A percentile compares a stretch with the other conserved stretches of the same genome.
These are phyloP conservation scores for Mormyrus iriodes DNA, from an alignment of 2,113 vertebrate species.

Conservation along the genomic window DNA sequence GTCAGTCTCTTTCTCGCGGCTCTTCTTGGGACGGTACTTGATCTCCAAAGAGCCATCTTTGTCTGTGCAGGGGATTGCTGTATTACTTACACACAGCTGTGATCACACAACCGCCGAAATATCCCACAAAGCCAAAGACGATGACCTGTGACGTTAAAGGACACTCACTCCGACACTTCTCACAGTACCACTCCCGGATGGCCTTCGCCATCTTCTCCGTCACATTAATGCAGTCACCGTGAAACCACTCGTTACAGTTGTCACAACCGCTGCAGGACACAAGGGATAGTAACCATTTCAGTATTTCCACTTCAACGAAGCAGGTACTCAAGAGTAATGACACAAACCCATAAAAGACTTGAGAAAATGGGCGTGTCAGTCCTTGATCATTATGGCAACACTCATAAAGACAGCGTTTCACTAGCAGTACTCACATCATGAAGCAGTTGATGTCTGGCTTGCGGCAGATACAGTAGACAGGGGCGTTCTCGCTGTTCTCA, in stretches of 20 bases:
- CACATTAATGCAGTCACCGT: conserved; percentile 85
- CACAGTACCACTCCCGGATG: conserved; percentile 87
- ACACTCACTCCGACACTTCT: conserved; percentile 72
- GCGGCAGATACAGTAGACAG: conserved; percentile 79
- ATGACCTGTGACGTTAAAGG: neutral
- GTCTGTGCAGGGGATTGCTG: conserved; percentile 44
- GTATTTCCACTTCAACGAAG: neutral
- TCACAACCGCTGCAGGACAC: conserved; percentile 74
- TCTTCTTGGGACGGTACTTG: conserved; percentile 80
- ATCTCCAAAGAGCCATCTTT: conserved; percentile 74
- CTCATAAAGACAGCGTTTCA: neutral
- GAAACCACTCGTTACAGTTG: conserved; percentile 90
- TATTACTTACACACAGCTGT: neutral
- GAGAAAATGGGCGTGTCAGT: neutral
- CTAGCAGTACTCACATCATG: conserved; percentile 75
- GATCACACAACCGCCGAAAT: neutral
- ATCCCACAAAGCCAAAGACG: neutral
- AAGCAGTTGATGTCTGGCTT: conserved; percentile 87
- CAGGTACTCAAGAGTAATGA: neutral
- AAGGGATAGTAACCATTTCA: neutral
- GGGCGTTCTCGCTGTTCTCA: conserved; percentile 59
- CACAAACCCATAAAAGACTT: neutral
- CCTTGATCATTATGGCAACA: neutral
- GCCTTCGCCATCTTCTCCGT: conserved; percentile 89
- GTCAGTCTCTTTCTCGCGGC: conserved; percentile 56